phyloP scores from a whole-genome alignment of 2,888 invertebrate genomes.

The Dysmachus trigonus region DNA sequence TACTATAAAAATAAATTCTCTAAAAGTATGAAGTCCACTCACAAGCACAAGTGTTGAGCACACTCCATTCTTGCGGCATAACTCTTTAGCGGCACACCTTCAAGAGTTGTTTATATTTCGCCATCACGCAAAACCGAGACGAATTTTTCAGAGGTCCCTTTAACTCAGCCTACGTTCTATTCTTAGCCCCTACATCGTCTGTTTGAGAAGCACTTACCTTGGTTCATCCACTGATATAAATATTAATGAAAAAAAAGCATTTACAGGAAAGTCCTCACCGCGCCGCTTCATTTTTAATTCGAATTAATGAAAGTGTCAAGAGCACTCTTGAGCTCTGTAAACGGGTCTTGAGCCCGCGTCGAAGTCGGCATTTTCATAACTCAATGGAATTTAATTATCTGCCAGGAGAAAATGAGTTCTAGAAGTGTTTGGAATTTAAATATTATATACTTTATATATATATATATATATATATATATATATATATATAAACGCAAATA shows the following conservation, averaged over 20 bases:
- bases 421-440: conserved; percentile 2
- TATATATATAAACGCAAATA: neutral
- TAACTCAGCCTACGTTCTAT: neutral
- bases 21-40: neutral
- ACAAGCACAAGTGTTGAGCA: neutral
- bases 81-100: neutral
- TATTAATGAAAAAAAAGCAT: conserved; percentile 18
- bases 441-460: no score
- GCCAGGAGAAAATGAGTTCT: neutral
- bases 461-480: neutral
- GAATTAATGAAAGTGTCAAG: conserved; percentile 41
- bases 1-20: neutral
- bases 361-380: conserved; percentile 17
- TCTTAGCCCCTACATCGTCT: neutral
- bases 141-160: neutral
- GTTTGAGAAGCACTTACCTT: neutral
- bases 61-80: neutral
- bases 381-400: conserved; percentile 22
- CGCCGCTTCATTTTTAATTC: conserved; percentile 21
- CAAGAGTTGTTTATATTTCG: neutral
- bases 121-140: neutral
- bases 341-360: neutral
- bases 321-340: conserved; percentile 23
- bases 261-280: neutral
- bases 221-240: conserved; percentile 10